Base-by-base conservation (phyloP, 2,797 vertebrate species). In the Gallinago nigripennis region DNA sequence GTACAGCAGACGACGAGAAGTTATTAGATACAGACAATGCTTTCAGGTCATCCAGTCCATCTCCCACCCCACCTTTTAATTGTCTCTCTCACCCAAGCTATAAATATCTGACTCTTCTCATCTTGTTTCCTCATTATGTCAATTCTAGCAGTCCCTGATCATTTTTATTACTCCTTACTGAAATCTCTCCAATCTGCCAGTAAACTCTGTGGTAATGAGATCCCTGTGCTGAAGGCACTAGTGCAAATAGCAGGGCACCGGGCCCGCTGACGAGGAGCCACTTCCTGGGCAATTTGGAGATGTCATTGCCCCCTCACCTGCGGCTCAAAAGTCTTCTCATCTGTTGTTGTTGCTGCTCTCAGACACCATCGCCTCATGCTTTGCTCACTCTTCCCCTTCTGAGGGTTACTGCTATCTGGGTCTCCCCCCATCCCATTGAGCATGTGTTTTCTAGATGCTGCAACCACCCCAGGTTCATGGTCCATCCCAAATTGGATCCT, bases 91-190 rank as follows among this genome's bases (percentile, higher is more conserved):
- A 85, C 94, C 88, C 82, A 50, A 89, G 92, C 92, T 96, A 96
- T 96, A 95, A 96, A 96, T 96, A 97, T 39, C 91, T 91, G 86
- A 86, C 92, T 92, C 41, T 83, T 93, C 94, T 91, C 94, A 93
- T 95, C 89, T 91, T 93, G 94, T 90, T 95, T 96, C 94, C 95
- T 95, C 94, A 94, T 96, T 97, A 97, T 97, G 79, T 96, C 96
- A 97, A 97, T 97, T 97, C 91, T 50, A 83, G 76, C 86, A 93
- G 96, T 88, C 94, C 92, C 94, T 97, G 96, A 96, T 96, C 95
- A 96, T 96, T 94, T 96, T 96, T 95, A 96, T 96, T 97, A 87
- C 88, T 94, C 53, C 88, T 92, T 91, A 86, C 92, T 93, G 95
- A 92, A 93, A 96, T 95, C 88, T 57, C 75, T 96, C 88, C 94